Base-by-base conservation (phyloP, 2,888 invertebrate genomes). In the Cybosia mesomella region DNA sequence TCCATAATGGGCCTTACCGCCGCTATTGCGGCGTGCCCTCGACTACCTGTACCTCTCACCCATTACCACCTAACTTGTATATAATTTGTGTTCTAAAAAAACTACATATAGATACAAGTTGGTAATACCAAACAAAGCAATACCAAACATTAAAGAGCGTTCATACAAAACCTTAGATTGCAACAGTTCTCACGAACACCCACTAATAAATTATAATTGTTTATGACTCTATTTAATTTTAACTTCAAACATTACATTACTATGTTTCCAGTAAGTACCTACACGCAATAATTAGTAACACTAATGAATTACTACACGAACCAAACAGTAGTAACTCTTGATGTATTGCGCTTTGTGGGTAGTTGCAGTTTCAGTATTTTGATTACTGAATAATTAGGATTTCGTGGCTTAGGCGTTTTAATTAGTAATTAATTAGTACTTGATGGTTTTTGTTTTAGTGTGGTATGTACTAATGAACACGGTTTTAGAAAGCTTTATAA, bases 301-400 rank as follows among this genome's bases (percentile, higher is more conserved):
- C 54, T 34, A 62, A 62, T 62, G n/a, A 54, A 54, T 62, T 62
- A 49, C 28, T 61, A 15, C 28, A 61, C 61, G 49, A 61, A 28
- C 39, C 36, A 28, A 55, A 24, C 15, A 18, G 55, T 24, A 59
- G 36, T 32, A 39, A 39, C 15, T 59, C 39, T 59, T 3, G 18
- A 24, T 59, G 39, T 24, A 24, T 9, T 18, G 4, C 18, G 24
- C 5, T 22, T 39, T 32, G 22, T 59, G 22, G 18, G 24, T 24
- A 24, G 7, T 59, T 9, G 13, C n/a, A n/a, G 21, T 36, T 11
- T 9, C 34, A 34, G 8, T 54, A 36, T 53, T 63, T 63, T 34
- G 22, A 53, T 63, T 34, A 63, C 15, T 22, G 21, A 28, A 43
- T 15, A 57, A 57, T 64, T 39, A 64, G 24, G 18, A 57, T 28